These are phyloP conservation scores for Temnothorax nylanderi DNA, from an alignment of 1,140 invertebrate species.

Conservation along the genomic window DNA sequence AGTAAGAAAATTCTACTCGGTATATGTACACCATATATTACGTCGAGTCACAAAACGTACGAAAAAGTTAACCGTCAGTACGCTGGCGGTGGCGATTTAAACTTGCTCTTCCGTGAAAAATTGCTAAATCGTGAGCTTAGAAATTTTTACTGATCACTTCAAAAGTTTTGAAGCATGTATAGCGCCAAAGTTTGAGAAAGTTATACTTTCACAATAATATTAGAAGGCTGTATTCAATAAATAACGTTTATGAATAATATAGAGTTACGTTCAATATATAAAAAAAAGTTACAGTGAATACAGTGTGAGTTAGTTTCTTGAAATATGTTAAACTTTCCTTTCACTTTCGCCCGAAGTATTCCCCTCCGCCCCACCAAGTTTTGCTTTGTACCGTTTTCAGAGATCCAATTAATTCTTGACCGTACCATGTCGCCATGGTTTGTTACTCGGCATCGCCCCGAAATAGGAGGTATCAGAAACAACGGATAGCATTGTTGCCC, in stretches of 20 bases:
- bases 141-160: slow-evolving; percentile 5
- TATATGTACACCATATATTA: background rate
- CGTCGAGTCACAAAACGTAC: background rate
- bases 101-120: slow-evolving; percentile 35
- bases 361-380: background rate
- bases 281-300: background rate
- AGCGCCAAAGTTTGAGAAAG: background rate
- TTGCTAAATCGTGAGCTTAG: slow-evolving; percentile 30
- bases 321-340: background rate
- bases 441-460: background rate
- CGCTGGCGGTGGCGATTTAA: background rate
- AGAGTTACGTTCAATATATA: background rate
- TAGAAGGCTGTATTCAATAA: background rate
- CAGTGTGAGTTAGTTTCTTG: background rate
- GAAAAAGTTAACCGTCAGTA: slow-evolving; percentile 22
- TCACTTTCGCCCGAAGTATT: background rate
- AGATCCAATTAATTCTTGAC: slow-evolving; percentile 25
- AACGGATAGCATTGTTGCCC: slow-evolving; percentile 37
- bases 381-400: background rate
- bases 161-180: background rate
- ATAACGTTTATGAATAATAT: background rate
- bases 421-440: slow-evolving; percentile 34
- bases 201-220: background rate
- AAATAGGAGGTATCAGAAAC: slow-evolving; percentile 41
- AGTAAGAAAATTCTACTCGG: background rate